These are phyloP conservation scores for Drosophila nr. perissopoda DNA, from an alignment of 2,888 invertebrate species.

Conservation along the genomic window DNA sequence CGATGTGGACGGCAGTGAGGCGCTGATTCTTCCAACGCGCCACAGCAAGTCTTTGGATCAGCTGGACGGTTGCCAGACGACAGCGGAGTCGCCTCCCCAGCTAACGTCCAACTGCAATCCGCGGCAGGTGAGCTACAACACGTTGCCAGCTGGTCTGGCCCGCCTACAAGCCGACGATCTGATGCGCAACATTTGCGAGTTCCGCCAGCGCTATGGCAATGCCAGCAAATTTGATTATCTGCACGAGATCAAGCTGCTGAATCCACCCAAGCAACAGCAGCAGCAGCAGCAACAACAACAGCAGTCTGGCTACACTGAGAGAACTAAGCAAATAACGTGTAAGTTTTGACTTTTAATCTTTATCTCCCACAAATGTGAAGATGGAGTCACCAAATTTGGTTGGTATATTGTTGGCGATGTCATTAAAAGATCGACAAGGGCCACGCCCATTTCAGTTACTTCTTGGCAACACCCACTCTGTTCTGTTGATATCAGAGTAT, in stretches of 20 bases:
- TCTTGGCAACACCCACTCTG: too few species aligned
- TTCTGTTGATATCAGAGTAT: neutral
- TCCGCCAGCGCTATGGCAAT: constrained; percentile 88
- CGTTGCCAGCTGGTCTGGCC: constrained; percentile 62
- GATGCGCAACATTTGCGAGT: constrained; percentile 88
- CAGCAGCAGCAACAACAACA: constrained; percentile 6
- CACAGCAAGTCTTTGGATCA: constrained; percentile 94
- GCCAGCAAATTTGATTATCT: constrained; percentile 85
- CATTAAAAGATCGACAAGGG: neutral
- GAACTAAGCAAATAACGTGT: constrained; percentile 9
- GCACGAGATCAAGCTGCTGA: constrained; percentile 84
- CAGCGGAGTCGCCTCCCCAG: constrained; percentile 11
- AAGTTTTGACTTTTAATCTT: neutral
- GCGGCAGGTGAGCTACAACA: constrained; percentile 64
- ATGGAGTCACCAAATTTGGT: neutral
- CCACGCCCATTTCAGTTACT: too few species aligned
- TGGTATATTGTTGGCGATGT: accelerated
- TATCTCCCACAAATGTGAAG: neutral
- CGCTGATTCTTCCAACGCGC: constrained; percentile 88
- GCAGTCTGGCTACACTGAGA: constrained; percentile 10
- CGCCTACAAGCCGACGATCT: constrained; percentile 86
- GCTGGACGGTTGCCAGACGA: constrained; percentile 85
- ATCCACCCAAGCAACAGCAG: constrained; percentile 79
- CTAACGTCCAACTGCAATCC: constrained; percentile 27
- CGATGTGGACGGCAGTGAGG: constrained; percentile 84